A percentile compares a stretch with the other conserved stretches of the same genome.
phyloP scores from a whole-genome alignment of 30 jellyfish, hydroid and myxozoan species.

The Calvadosia cruxmelitensis region DNA sequence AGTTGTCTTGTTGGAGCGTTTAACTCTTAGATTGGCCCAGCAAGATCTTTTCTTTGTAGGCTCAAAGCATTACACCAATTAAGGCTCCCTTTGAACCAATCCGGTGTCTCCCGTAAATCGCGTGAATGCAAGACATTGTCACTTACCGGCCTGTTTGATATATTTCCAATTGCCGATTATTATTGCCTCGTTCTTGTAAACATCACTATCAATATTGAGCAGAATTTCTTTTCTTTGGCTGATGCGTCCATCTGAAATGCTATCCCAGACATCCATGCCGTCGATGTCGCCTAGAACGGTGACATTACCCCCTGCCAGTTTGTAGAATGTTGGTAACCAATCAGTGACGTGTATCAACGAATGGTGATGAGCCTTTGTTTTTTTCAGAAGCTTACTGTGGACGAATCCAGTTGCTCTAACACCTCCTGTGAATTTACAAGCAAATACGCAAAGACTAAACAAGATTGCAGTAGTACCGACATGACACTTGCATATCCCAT shows the following conservation, averaged over 20 bases:
- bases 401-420: background rate
- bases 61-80: no score
- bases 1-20: no score
- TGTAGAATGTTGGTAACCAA: slow-evolving; percentile 7
- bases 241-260: background rate
- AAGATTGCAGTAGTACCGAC: no score
- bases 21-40: no score
- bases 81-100: no score
- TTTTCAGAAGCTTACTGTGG: background rate
- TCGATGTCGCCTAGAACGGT: background rate
- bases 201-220: background rate
- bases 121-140: no score
- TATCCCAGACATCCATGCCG: slow-evolving; percentile 1
- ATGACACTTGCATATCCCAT: no score
- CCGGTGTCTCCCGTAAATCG: no score
- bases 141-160: background rate
- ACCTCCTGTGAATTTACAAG: slow-evolving; percentile 5
- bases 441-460: no score
- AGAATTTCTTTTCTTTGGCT: background rate
- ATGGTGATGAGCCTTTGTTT: background rate
- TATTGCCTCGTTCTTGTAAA: background rate
- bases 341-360: background rate
- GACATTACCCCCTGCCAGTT: background rate
- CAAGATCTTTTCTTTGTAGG: no score
- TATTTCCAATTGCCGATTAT: background rate